Percentiles rank a stretch among this genome's conserved stretches.
These are phyloP conservation scores for Nansenia antarctica DNA, from an alignment of 2,113 vertebrate species.

Conservation along the genomic window DNA sequence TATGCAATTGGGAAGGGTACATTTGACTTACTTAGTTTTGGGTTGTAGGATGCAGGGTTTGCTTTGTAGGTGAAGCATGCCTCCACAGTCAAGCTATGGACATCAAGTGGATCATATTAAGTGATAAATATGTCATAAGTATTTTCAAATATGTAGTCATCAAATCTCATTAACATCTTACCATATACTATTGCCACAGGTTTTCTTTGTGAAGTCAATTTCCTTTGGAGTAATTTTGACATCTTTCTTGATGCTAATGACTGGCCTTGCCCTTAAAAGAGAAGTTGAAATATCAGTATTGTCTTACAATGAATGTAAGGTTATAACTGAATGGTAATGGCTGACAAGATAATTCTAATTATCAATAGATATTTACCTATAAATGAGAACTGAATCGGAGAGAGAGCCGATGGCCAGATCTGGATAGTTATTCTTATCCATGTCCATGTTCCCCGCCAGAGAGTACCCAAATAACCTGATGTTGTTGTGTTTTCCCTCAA, in stretches of 20 bases:
- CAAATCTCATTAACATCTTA: conserved; percentile 55
- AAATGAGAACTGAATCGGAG: conserved; percentile 88
- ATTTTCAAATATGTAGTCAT: not conserved
- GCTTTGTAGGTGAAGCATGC: conserved; percentile 89
- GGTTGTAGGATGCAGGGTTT: conserved; percentile 81
- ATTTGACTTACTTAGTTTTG: conserved; percentile 82
- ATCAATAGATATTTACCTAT: too few species aligned
- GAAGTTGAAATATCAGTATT: not conserved
- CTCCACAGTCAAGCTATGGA: conserved; percentile 83
- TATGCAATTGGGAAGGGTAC: not conserved
- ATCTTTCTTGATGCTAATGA: conserved; percentile 83
- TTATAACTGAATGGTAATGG: conserved; percentile 2
- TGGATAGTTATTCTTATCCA: conserved; percentile 92
- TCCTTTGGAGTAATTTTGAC: conserved; percentile 80
- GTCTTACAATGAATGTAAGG: not conserved
- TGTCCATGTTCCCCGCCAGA: conserved; percentile 93
- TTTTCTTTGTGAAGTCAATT: conserved; percentile 74
- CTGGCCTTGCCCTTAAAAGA: conserved; percentile 83
- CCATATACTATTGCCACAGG: conserved; percentile 82
- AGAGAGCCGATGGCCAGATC: conserved; percentile 94
- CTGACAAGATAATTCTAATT: not conserved
- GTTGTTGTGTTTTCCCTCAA: not conserved
- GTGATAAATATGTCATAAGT: not conserved
- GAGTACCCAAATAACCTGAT: conserved; percentile 90
- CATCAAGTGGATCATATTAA: conserved; percentile 22